Base-by-base conservation (phyloP, 2,888 invertebrate species). In the Alitta virens region DNA sequence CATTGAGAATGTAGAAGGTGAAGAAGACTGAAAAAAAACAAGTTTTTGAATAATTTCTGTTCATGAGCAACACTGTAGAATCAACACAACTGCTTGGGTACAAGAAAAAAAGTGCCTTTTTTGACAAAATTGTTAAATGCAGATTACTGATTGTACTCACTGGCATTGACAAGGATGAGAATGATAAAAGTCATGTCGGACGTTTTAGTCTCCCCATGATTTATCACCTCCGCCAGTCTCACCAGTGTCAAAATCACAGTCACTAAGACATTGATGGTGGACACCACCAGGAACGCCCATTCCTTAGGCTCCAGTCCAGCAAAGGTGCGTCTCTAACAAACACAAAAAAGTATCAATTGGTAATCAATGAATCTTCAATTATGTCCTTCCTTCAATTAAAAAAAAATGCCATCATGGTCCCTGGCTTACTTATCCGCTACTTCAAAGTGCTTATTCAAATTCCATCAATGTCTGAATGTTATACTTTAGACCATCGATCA, bases 161-260 rank as follows among this genome's bases (percentile, higher is more conserved):
- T 75, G 65, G 74, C 72, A 73, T 79, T 79, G 2, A 79, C 66
- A 16, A 79, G 69, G 12, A 79, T 69, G 2, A 79, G 69, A 9
- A 79, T 66, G n/a, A 75, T 70, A 61, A 78, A 75, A 16, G 77
- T 76, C 62, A 76, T 75, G 58, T 79, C 78, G 7, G 74, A 49
- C 0, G 71, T 70, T 0, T 63, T 46, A 0, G 70, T 57, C 33
- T 33, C 33, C 12, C 33, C 33, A 23, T 73, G 68, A 33, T 40
- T 21, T 7, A 63, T 50, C 1, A 76, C 70, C 7, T 24, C 52
- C 5, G 16, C 2, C 42, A 78, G 66, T 24, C 77, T 65, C 56
- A 71, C 73, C 1, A 72, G 53, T 0, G 77, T 77, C 38, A 79
- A 59, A 0, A 68, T 75, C 12, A 76, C 54, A 2, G 75, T 74